Conservation (phyloP, 1,140 invertebrate species). For the Atopsyche davidsoni region DNA sequence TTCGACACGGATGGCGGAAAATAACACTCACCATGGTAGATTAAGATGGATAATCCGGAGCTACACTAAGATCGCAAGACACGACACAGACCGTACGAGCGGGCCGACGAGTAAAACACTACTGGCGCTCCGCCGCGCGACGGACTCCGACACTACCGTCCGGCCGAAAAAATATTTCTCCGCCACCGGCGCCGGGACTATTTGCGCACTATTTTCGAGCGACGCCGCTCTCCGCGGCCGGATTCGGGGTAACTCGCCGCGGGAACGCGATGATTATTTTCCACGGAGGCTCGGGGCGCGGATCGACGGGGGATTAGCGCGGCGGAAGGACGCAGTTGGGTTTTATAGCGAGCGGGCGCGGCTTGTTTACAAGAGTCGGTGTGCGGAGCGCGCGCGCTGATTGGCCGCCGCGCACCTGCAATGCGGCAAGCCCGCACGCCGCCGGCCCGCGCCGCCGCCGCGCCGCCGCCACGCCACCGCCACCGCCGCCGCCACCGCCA, state of each 20-base stretch:
- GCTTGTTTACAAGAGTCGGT: constrained; percentile 53
- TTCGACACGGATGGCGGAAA: constrained; percentile 39
- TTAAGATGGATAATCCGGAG: constrained; percentile 51
- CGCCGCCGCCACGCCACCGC: constrained; percentile 33
- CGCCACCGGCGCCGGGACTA: constrained; percentile 39
- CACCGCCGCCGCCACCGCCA: constrained; percentile 29
- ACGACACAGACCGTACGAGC: constrained; percentile 48
- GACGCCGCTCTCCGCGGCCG: constrained; percentile 42
- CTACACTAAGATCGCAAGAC: constrained; percentile 50
- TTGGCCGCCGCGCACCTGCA: constrained; percentile 73
- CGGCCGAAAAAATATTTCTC: constrained; percentile 30
- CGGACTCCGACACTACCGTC: constrained; percentile 42
- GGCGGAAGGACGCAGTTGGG: constrained; percentile 45
- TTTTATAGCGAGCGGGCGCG: constrained; percentile 49
- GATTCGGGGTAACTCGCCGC: constrained; percentile 27
- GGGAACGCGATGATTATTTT: constrained; percentile 4
- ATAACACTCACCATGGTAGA: constrained; percentile 55
- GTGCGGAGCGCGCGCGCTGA: constrained; percentile 54
- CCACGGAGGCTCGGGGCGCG: background rate
- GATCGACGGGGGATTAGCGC: constrained; percentile 29
- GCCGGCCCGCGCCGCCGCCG: constrained; percentile 34
- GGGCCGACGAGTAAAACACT: constrained; percentile 49
- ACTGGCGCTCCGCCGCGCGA: constrained; percentile 50
- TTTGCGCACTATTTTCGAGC: constrained; percentile 43
- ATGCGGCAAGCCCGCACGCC: constrained; percentile 62